Conservation (phyloP, 1,140 invertebrate species). For the Lucilia cuprina region DNA sequence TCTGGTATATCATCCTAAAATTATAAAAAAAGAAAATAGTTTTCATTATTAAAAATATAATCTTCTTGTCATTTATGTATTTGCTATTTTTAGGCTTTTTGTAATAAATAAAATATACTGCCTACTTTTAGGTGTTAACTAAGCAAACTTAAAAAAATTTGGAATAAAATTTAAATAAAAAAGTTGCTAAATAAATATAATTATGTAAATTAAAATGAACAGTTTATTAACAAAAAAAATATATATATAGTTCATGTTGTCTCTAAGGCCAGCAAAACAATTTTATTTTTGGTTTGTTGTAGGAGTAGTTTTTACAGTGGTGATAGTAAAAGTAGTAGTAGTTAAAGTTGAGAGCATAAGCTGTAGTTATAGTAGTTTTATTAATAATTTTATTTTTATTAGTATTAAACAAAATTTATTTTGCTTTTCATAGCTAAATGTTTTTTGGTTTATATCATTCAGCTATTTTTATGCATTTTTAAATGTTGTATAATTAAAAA, state of each 20-base stretch:
- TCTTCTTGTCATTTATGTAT: neutral
- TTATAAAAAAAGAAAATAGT: conserved; percentile 25
- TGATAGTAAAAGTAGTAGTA: neutral
- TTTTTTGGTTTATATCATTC: neutral
- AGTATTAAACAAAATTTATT: too few species aligned
- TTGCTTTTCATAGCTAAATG: too few species aligned
- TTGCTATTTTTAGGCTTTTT: neutral
- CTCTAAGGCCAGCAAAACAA: conserved; percentile 58
- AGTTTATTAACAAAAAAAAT: neutral
- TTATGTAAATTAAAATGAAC: neutral
- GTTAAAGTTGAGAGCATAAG: too few species aligned
- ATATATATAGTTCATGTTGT: conserved; percentile 52
- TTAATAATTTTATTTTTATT: too few species aligned
- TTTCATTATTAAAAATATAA: neutral
- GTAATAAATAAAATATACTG: neutral
- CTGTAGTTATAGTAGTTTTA: too few species aligned
- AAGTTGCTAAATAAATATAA: neutral
- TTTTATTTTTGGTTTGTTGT: conserved; percentile 17
- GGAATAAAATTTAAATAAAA: conserved; percentile 17
- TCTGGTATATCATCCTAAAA: conserved; percentile 57
- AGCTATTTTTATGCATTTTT: conserved; percentile 36
- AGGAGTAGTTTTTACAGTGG: conserved; percentile 38
- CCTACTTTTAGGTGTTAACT: neutral
- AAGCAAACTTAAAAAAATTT: neutral
- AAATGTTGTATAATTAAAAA: neutral